Percentiles rank a stretch among this genome's conserved stretches.
Conservation (phyloP, 2,888 invertebrate species). For the Trisateles emortualis region DNA sequence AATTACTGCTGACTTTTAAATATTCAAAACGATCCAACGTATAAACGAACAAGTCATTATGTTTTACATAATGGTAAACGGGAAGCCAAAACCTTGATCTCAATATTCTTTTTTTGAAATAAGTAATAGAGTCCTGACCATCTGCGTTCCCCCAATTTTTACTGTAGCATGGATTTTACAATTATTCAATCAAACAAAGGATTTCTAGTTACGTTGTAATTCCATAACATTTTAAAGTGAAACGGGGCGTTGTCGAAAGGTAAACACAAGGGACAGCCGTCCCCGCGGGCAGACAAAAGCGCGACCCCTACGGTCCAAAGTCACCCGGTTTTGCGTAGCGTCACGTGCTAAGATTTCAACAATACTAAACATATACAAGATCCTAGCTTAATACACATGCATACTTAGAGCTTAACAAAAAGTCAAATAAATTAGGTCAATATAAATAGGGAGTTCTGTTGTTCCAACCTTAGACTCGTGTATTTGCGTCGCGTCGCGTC, state of each 20-base stretch:
- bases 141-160: not conserved
- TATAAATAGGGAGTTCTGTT: constrained; percentile 41
- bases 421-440: constrained; percentile 51
- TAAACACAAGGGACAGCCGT: constrained; percentile 64
- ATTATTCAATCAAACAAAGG: constrained; percentile 21
- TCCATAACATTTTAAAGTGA: constrained; percentile 54
- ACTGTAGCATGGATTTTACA: constrained; percentile 1
- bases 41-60: not conserved
- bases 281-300: constrained; percentile 63
- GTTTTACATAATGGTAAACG: constrained; percentile 14
- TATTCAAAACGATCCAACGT: constrained; percentile 22
- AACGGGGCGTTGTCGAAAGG: constrained; percentile 65
- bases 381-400: constrained; percentile 7
- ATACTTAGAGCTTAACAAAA: constrained; percentile 34
- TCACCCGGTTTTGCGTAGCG: constrained; percentile 47
- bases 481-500: constrained; percentile 55
- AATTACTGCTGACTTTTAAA: constrained; percentile 42
- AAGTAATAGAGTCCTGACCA: not conserved
- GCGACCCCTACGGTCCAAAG: constrained; percentile 61
- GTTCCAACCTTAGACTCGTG: constrained; percentile 56
- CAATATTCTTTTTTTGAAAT: not conserved
- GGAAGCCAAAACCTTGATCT: constrained; percentile 1
- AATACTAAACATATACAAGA: constrained; percentile 35
- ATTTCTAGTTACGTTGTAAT: constrained; percentile 41
- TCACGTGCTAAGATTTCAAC: constrained; percentile 56